Conservation (phyloP, 2,888 invertebrate genomes). For the Leucania comma region DNA sequence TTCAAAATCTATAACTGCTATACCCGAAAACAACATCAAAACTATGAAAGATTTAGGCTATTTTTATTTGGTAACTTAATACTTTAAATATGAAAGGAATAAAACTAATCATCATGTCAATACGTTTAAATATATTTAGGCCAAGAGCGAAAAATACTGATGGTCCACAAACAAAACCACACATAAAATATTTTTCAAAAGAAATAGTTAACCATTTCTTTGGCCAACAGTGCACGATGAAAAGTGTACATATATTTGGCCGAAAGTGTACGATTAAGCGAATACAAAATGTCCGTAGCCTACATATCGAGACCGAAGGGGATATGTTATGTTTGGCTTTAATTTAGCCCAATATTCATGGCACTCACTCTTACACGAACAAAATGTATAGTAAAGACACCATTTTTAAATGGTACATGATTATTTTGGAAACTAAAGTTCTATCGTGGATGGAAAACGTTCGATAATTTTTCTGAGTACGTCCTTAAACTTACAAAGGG, state of each 20-base stretch:
- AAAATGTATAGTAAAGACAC: conserved; percentile 26
- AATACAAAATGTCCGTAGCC: conserved; percentile 58
- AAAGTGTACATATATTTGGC: conserved; percentile 45
- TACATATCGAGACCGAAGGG: conserved; percentile 44
- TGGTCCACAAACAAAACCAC: conserved; percentile 36
- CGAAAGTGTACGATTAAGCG: conserved; percentile 54
- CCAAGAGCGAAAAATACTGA: conserved; percentile 58
- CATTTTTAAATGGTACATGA: conserved; percentile 30
- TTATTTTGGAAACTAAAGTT: conserved; percentile 15
- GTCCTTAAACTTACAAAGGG: neutral
- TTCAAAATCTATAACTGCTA: conserved; percentile 3
- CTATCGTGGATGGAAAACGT: conserved; percentile 9
- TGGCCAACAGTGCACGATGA: conserved; percentile 49
- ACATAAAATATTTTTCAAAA: conserved; percentile 4
- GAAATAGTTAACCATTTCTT: conserved; percentile 33
- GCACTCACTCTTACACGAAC: conserved; percentile 55
- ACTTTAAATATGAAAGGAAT: conserved; percentile 48
- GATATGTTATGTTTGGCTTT: conserved; percentile 59
- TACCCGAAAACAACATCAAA: conserved; percentile 31
- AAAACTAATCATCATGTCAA: conserved; percentile 55
- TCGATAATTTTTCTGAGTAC: neutral
- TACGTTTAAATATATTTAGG: conserved; percentile 57
- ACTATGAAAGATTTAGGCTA: conserved; percentile 51
- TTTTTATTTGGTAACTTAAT: conserved; percentile 66
- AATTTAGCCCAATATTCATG: conserved; percentile 52